phyloP scores from a whole-genome alignment of 1,140 invertebrate species.

The Varroa destructor region DNA sequence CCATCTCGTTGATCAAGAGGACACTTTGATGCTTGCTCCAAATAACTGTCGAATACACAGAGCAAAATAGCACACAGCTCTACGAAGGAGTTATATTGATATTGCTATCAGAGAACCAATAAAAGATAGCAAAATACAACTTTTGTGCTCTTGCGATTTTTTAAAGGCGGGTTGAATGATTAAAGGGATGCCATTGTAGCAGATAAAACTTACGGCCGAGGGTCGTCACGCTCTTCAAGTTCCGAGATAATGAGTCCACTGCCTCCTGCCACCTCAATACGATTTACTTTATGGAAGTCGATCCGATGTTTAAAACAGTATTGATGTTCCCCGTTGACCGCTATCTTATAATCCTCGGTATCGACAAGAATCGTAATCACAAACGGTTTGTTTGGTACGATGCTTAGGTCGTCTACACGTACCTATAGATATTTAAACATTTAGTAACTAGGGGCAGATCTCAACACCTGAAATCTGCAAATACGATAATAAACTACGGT shows the following conservation, averaged over 20 bases:
- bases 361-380: conserved; percentile 19
- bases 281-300: conserved; percentile 10
- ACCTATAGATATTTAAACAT: too few species aligned
- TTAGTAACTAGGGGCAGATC: too few species aligned
- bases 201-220: background rate
- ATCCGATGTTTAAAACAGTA: conserved; percentile 19
- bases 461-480: too few species aligned
- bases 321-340: conserved; percentile 20
- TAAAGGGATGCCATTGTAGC: too few species aligned
- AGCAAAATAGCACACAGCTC: background rate
- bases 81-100: background rate
- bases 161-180: too few species aligned
- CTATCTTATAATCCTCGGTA: conserved; percentile 15
- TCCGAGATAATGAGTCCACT: conserved; percentile 12
- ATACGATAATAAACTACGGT: too few species aligned
- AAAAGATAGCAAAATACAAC: too few species aligned
- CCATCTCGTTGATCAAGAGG: background rate
- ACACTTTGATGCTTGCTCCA: background rate
- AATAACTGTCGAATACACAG: background rate
- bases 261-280: conserved; percentile 8
- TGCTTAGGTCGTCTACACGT: background rate
- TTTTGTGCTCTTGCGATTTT: too few species aligned
- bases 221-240: conserved; percentile 18
- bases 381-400: conserved; percentile 21
- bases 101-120: too few species aligned